Base-by-base conservation (phyloP, 1,140 invertebrate genomes). In the Bombus terrestris region DNA sequence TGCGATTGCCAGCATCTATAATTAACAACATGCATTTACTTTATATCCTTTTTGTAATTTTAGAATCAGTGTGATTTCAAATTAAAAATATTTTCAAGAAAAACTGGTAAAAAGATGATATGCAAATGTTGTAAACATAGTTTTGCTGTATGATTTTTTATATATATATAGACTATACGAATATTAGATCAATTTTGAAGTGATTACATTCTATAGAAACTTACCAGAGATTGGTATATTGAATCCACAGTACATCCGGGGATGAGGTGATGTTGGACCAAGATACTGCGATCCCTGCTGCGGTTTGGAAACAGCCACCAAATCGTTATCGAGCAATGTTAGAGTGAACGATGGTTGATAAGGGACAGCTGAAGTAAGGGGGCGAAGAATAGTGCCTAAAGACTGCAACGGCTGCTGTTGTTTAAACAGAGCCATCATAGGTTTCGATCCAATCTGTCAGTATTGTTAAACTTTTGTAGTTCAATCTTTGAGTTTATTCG, bases 161-260 rank as follows among this genome's bases (percentile, higher is more conserved):
- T 59, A 25, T 25, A 57, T 25, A 59, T 25, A 59, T 28, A 59
- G 0, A 62, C 28, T 32, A 32, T 32, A 66, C 15, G 5, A 37
- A 68, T 35, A 41, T 32, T 32, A 32, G n/a, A 13, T 35, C n/a
- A 9, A 25, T 53, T 53, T 25, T 32, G 25, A 62, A 64, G 35
- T 12, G 1, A n/a, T 59, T 43, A 28, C 1, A 35, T 75, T 47
- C 15, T 32, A 9, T 25, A 41, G 41, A 39, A 32, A 87, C 89
- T 93, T 82, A 95, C 95, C 95, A 86, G 94, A 94, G 83, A 95
- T 94, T 43, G 95, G 94, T 91, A 95, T 93, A 25, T 95, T 94
- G 86, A 95, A 95, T 41, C 92, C 90, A 81, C 93, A 92, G 74
- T 93, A 94, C 93, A 95, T 94, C 83, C 93, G 92, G n/a, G 92